Percentiles rank a stretch among this genome's conserved stretches.
phyloP scores from a whole-genome alignment of 1,140 invertebrate genomes.

The Hycleus phaleratus region DNA sequence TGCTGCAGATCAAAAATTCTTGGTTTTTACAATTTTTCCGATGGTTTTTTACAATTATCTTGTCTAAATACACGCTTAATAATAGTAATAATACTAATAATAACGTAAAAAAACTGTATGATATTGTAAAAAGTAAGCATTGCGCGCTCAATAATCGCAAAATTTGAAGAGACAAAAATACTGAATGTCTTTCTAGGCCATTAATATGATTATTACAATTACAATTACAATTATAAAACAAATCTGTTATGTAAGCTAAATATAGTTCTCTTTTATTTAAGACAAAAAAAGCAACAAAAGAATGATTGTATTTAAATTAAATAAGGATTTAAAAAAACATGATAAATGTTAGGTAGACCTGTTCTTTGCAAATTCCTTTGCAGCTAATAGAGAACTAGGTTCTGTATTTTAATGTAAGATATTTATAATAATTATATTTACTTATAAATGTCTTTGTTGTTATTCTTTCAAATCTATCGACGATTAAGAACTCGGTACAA shows the following conservation, averaged over 20 bases:
- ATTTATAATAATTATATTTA: constrained; percentile 44
- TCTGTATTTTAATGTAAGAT: constrained; percentile 42
- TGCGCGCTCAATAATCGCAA: no score
- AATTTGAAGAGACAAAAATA: constrained; percentile 1
- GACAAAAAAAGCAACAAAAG: constrained; percentile 8
- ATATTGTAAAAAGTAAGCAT: constrained; percentile 20
- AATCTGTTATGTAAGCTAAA: constrained; percentile 29
- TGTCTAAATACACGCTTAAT: no score
- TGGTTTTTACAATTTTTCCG: neutral
- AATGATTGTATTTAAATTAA: constrained; percentile 29
- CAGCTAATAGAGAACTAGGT: constrained; percentile 36
- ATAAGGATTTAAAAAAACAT: neutral
- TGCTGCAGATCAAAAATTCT: no score
- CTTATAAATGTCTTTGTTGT: constrained; percentile 33
- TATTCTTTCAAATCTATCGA: neutral
- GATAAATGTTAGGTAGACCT: constrained; percentile 38
- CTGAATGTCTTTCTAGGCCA: constrained; percentile 17
- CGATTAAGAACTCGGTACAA: no score
- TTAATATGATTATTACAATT: constrained; percentile 13
- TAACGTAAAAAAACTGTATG: neutral
- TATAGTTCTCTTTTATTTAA: constrained; percentile 25
- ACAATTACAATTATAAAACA: neutral
- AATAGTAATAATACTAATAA: no score
- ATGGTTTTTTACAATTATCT: constrained; percentile 2
- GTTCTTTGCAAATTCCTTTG: constrained; percentile 31